A percentile compares a stretch with the other conserved stretches of the same genome.
These are phyloP conservation scores for Eilema griseolum DNA, from an alignment of 2,888 invertebrate species.

Conservation along the genomic window DNA sequence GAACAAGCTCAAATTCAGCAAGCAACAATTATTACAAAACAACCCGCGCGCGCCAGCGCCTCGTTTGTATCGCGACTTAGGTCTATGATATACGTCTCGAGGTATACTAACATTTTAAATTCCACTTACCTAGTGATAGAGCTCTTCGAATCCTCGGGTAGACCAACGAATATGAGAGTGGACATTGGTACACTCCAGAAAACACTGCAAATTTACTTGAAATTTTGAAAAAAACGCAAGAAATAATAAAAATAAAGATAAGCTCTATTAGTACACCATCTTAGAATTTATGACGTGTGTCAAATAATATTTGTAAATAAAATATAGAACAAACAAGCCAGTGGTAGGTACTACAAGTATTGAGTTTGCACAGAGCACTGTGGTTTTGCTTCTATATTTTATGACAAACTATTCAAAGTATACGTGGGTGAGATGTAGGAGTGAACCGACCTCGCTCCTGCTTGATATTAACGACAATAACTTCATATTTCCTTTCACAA, in stretches of 20 bases:
- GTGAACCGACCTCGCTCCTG: conserved; percentile 62
- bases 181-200: conserved; percentile 82
- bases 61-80: too few relatives aligned
- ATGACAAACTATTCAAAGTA: conserved; percentile 66
- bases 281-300: conserved; percentile 49
- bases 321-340: conserved; percentile 61
- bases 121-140: conserved; percentile 86
- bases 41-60: too few relatives aligned
- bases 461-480: conserved; percentile 60
- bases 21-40: too few relatives aligned
- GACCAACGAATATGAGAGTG: conserved; percentile 87
- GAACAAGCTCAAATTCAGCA: too few relatives aligned
- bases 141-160: conserved; percentile 87
- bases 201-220: conserved; percentile 56
- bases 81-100: too few relatives aligned
- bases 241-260: conserved; percentile 21
- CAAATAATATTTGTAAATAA: conserved; percentile 41
- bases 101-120: not conserved
- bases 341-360: conserved; percentile 52
- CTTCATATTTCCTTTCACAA: conserved; percentile 58
- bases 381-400: conserved; percentile 63
- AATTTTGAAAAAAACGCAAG: conserved; percentile 49
- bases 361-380: conserved; percentile 67
- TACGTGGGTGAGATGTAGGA: conserved; percentile 78
- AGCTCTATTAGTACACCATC: conserved; percentile 35